Percentiles rank a stretch among this genome's conserved stretches.
Conservation (phyloP, 2,888 invertebrate species). For the Drosophila mimetica region DNA sequence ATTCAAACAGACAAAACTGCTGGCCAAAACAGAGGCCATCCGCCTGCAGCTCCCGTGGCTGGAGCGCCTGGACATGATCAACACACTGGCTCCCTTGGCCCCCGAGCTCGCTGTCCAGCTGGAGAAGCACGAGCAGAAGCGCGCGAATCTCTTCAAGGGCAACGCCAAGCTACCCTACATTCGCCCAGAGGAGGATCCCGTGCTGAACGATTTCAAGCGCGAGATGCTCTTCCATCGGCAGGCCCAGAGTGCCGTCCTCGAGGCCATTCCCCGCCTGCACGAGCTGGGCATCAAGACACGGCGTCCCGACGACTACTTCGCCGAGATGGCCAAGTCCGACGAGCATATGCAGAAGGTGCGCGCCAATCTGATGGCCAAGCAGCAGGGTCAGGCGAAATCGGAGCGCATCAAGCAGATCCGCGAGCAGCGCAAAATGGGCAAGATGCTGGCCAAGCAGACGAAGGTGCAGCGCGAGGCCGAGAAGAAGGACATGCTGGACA, state of each 20-base stretch:
- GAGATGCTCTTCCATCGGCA: slow-evolving; percentile 95
- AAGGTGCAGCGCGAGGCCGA: slow-evolving; percentile 94
- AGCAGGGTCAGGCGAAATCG: slow-evolving; percentile 92
- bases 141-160: slow-evolving; percentile 88
- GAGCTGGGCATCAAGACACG: slow-evolving; percentile 90
- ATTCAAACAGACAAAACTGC: slow-evolving; percentile 84
- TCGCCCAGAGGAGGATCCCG: slow-evolving; percentile 89
- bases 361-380: slow-evolving; percentile 92
- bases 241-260: slow-evolving; percentile 93
- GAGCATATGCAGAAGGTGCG: slow-evolving; percentile 98
- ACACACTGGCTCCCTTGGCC: slow-evolving; percentile 91
- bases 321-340: slow-evolving; percentile 99
- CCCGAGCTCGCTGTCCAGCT: slow-evolving; percentile 92
- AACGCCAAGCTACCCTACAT: slow-evolving; percentile 88
- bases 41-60: slow-evolving; percentile 92
- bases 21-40: slow-evolving; percentile 89
- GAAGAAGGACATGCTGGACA: slow-evolving; percentile 95
- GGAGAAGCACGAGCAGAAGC: slow-evolving; percentile 90
- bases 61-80: slow-evolving; percentile 92
- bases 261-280: slow-evolving; percentile 91
- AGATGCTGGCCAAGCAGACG: slow-evolving; percentile 93
- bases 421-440: slow-evolving; percentile 96
- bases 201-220: slow-evolving; percentile 95
- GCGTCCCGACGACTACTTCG: slow-evolving; percentile 98
- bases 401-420: slow-evolving; percentile 96